Conservation (phyloP, 2,888 invertebrate species). For the Agrilus cyanescens region DNA sequence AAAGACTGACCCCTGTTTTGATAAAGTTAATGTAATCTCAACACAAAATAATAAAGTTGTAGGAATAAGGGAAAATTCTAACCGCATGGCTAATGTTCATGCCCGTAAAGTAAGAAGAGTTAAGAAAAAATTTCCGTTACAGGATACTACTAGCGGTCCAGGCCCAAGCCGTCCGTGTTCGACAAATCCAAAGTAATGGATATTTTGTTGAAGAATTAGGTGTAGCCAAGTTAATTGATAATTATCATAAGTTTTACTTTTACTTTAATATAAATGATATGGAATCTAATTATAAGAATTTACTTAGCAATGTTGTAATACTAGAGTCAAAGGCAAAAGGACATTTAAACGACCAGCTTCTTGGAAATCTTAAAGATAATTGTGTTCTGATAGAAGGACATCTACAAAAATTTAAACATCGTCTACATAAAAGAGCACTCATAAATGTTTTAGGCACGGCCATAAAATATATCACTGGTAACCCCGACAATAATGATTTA, state of each 20-base stretch:
- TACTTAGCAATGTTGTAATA: conserved; percentile 10
- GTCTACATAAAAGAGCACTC: conserved; percentile 4
- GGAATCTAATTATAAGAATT: conserved; percentile 10
- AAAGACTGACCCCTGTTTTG: conserved; percentile 6
- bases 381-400: conserved; percentile 13
- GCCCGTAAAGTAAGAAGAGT: conserved; percentile 12
- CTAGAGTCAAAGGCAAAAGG: conserved; percentile 8
- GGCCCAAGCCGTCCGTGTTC: conserved; percentile 13
- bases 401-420: conserved; percentile 12
- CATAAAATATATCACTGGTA: conserved; percentile 11
- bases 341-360: background rate
- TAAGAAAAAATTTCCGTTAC: conserved; percentile 13
- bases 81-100: conserved; percentile 9
- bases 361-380: conserved; percentile 8
- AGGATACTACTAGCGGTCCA: conserved; percentile 9
- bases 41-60: conserved; percentile 12
- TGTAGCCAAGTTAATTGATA: conserved; percentile 8
- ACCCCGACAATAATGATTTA: conserved; percentile 11
- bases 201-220: conserved; percentile 13
- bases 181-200: conserved; percentile 11
- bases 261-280: conserved; percentile 15
- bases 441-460: conserved; percentile 9
- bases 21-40: conserved; percentile 10
- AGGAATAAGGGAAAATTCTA: conserved; percentile 11
- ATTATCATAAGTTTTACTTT: conserved; percentile 18